phyloP scores from a whole-genome alignment of 2,888 invertebrate genomes.

The Agrypnus murinus region DNA sequence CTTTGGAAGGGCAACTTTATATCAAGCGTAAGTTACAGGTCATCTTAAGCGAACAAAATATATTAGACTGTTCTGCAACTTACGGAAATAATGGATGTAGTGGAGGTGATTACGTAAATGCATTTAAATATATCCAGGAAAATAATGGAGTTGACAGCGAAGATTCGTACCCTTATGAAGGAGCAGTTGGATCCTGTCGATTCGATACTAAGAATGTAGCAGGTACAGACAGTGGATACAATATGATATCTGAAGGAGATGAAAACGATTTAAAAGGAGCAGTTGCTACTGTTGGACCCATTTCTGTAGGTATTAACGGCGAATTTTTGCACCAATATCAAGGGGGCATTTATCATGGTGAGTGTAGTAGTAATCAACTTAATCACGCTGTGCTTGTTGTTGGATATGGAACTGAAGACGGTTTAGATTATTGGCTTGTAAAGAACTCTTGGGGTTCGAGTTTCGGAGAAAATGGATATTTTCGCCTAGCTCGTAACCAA shows the following conservation, averaged over 20 bases:
- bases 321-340: background rate
- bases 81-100: too few species aligned
- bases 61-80: too few species aligned
- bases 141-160: background rate
- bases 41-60: too few species aligned
- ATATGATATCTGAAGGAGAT: too few species aligned
- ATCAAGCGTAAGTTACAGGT: too few species aligned
- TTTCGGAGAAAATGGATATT: conserved; percentile 63
- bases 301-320: background rate
- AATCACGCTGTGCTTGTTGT: conserved; percentile 91
- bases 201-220: too few species aligned
- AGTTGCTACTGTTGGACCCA: background rate
- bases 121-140: background rate
- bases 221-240: too few species aligned
- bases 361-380: conserved; percentile 72
- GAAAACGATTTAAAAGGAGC: too few species aligned
- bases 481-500: conserved; percentile 61
- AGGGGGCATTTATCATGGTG: background rate
- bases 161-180: background rate
- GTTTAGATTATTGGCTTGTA: conserved; percentile 79
- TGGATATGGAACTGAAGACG: conserved; percentile 83
- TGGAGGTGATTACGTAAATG: background rate
- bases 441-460: conserved; percentile 80
- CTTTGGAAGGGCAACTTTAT: too few species aligned
- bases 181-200: too few species aligned